Conservation (phyloP, 1,140 invertebrate species). For the Asobara japonica region DNA sequence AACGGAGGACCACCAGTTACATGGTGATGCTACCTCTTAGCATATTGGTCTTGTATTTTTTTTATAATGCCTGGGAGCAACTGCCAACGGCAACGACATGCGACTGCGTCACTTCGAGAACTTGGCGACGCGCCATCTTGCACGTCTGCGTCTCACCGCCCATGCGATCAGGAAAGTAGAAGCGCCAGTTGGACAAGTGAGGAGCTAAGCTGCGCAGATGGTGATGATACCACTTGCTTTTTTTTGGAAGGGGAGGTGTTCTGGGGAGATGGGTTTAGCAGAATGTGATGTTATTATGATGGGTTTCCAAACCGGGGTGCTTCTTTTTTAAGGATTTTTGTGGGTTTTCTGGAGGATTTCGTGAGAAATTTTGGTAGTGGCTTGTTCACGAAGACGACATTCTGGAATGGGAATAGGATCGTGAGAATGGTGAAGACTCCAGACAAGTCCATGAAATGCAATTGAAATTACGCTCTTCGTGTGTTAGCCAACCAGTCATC, state of each 20-base stretch:
- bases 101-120: conserved; percentile 51
- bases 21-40: background rate
- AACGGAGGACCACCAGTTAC: conserved; percentile 4
- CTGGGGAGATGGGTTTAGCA: background rate
- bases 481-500: too few species aligned
- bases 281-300: too few species aligned
- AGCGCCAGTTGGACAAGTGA: background rate
- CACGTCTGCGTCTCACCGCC: conserved; percentile 64
- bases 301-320: too few species aligned
- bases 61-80: conserved; percentile 49
- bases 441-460: too few species aligned
- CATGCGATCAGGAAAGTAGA: conserved; percentile 54
- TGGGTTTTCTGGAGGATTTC: too few species aligned
- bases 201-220: background rate
- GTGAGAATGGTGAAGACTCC: too few species aligned
- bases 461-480: too few species aligned
- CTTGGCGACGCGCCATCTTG: conserved; percentile 57
- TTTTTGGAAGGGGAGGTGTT: background rate
- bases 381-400: too few species aligned
- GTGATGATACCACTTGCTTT: background rate
- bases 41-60: background rate
- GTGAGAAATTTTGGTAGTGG: too few species aligned
- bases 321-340: too few species aligned
- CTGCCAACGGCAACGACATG: conserved; percentile 46
- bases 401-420: too few species aligned